phyloP scores from a whole-genome alignment of 1,140 invertebrate genomes.

The Musca domestica region DNA sequence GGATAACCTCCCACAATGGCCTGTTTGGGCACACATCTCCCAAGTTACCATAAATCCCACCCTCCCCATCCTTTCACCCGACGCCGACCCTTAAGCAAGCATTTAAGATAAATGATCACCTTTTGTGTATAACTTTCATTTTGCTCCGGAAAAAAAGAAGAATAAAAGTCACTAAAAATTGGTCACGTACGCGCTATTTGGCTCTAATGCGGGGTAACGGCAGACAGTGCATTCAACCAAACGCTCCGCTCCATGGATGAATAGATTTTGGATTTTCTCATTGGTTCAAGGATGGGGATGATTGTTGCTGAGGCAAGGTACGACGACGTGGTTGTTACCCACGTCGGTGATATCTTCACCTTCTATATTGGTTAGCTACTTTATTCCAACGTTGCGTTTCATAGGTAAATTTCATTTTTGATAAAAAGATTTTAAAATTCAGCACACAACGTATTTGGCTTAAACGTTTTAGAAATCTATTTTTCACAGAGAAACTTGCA shows the following conservation, averaged over 20 bases:
- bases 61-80: no score
- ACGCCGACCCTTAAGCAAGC: conserved; percentile 18
- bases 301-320: not conserved
- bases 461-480: conserved; percentile 33
- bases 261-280: not conserved
- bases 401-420: conserved; percentile 16
- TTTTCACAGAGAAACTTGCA: conserved; percentile 18
- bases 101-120: conserved; percentile 30
- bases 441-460: conserved; percentile 24
- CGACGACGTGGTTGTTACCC: not conserved
- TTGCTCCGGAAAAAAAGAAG: not conserved
- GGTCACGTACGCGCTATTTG: conserved; percentile 30
- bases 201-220: conserved; percentile 17
- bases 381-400: not conserved
- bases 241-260: conserved; percentile 3
- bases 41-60: not conserved
- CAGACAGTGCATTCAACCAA: not conserved
- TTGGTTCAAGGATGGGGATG: not conserved
- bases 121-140: conserved; percentile 21
- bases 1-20: conserved; percentile 2
- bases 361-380: conserved; percentile 22
- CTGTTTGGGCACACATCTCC: not conserved
- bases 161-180: conserved; percentile 27
- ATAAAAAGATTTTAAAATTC: conserved; percentile 27
- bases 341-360: not conserved